A percentile compares a stretch with the other conserved stretches of the same genome.
These are phyloP conservation scores for Alligator sinensis DNA, from an alignment of 2,113 vertebrate species.

Conservation along the genomic window DNA sequence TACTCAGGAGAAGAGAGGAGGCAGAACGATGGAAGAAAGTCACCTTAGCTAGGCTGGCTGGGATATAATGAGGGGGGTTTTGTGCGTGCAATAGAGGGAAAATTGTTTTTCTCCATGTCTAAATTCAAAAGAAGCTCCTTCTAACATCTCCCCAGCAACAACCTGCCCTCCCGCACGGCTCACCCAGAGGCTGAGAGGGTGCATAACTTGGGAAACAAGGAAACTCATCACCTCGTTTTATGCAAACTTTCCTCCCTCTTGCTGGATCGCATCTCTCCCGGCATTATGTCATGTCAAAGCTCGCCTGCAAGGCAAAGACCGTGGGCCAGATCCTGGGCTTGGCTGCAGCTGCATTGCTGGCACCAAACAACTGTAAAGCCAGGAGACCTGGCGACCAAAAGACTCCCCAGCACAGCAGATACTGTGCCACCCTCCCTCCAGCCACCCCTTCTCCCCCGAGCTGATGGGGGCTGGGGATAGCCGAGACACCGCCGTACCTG, in stretches of 20 bases:
- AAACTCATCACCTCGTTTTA: not conserved
- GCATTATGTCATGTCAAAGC: not conserved
- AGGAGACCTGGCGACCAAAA: not conserved
- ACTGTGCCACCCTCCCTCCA: not conserved
- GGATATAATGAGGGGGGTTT: not conserved
- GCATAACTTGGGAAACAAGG: not conserved
- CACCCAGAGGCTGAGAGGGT: not conserved
- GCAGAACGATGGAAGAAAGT: not conserved
- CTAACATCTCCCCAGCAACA: not conserved
- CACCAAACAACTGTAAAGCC: not conserved
- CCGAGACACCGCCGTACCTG: not conserved
- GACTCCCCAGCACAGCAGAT: not conserved
- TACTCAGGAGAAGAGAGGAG: slow-evolving; percentile 20
- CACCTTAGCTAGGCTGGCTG: not conserved
- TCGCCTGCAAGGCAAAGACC: not conserved
- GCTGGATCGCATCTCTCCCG: not conserved
- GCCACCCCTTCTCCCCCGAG: not conserved
- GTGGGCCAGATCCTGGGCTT: not conserved
- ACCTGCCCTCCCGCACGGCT: not conserved
- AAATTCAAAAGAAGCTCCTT: not conserved
- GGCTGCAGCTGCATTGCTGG: not conserved
- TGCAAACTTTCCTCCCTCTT: not conserved
- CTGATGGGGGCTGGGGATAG: not conserved
- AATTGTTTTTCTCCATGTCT: not conserved
- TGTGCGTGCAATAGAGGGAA: not conserved